Base-by-base conservation (phyloP, 1,140 invertebrate genomes). In the Pemphigus obesinymphae region DNA sequence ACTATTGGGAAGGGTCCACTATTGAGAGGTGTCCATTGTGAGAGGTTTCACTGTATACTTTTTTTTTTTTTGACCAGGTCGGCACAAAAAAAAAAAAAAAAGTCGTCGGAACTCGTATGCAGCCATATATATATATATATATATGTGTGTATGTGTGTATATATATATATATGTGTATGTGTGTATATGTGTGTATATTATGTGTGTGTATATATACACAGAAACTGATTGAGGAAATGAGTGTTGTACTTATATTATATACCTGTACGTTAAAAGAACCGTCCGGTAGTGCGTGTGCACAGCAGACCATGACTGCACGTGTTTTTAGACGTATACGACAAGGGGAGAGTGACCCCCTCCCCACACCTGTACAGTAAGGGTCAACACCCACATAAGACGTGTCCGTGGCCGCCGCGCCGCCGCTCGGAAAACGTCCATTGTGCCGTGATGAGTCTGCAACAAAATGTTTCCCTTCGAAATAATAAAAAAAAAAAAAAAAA, bases 401-500 rank as follows among this genome's bases (percentile, higher is more conserved):
- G 48, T 55, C n/a, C 31, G 68, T 40, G 23, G 68, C 68, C 13
- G 70, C 40, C 40, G 70, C 31, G 70, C 48, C 23, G 29, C 40
- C 70, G 37, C 48, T 75, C 72, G 72, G n/a, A 55, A 76, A 55
- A 76, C 50, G 73, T 68, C 50, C 17, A 76, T 76, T 76, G 50
- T 76, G 31, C n/a, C 73, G 75, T 34, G 53, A 78, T 78, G 75
- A 78, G 75, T 78, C 29, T 78, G 75, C 75, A 78, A 78, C 75
- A 58, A 45, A n/a, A 78, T 58, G 50, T 53, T 78, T 76, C 50
- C 45, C 50, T n/a, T 53, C 26, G 11, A 48, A 73, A 48, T 50
- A 72, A 45, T 11, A 75, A 50, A 72, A 29, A 75, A 53, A 76
- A 43, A 13, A 53, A 50, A 72, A 29, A 75, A 34, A 43, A 26